Percentiles rank a stretch among this genome's conserved stretches.
phyloP scores from a whole-genome alignment of 2,113 vertebrate species.

The Ctenomys sociabilis region DNA sequence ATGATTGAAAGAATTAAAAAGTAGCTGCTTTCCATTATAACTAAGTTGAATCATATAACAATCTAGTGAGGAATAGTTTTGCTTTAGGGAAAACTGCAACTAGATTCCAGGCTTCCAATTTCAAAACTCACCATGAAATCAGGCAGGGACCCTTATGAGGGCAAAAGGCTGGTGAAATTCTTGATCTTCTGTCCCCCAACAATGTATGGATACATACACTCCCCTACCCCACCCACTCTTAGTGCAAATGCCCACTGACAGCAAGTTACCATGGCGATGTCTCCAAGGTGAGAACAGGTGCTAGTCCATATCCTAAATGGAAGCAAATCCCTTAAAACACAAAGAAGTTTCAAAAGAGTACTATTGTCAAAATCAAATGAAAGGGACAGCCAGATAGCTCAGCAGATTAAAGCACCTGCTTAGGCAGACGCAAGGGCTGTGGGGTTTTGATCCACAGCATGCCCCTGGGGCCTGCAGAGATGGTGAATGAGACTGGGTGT shows the following conservation, averaged over 20 bases:
- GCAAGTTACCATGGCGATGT: neutral
- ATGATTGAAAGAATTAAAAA: neutral
- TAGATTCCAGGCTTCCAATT: conserved; percentile 14
- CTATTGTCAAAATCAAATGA: neutral
- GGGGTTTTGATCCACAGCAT: too few relatives aligned
- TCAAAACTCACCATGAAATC: neutral
- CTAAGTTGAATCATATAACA: neutral
- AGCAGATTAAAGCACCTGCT: too few relatives aligned
- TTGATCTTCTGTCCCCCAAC: neutral
- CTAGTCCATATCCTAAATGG: neutral
- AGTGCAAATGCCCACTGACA: too few relatives aligned
- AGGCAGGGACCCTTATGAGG: neutral
- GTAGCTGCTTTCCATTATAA: neutral
- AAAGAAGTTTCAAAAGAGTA: neutral
- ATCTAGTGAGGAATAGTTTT: neutral
- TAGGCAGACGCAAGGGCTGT: too few relatives aligned
- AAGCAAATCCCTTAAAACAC: neutral
- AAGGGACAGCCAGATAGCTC: too few relatives aligned
- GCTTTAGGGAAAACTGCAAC: neutral
- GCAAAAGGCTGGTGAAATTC: neutral
- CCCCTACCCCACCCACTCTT: neutral
- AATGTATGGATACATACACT: neutral
- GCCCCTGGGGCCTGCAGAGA: too few relatives aligned
- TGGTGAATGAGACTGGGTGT: too few relatives aligned
- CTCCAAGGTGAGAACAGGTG: neutral